Conservation (phyloP, 2,113 vertebrate genomes). For the Anser cygnoides region DNA sequence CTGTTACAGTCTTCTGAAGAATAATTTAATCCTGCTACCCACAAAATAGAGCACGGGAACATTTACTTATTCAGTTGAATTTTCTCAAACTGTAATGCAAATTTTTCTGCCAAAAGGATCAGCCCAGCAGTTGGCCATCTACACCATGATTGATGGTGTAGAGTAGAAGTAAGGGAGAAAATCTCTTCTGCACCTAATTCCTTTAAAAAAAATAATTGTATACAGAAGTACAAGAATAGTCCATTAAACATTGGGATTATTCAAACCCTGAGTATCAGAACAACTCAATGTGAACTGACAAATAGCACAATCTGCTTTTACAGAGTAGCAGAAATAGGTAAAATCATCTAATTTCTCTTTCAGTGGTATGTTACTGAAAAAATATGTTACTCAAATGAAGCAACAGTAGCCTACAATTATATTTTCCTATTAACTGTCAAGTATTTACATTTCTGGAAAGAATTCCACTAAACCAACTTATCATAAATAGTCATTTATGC, state of each 20-base stretch:
- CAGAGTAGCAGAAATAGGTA: background rate
- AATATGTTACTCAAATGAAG: background rate
- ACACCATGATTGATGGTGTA: background rate
- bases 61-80: background rate
- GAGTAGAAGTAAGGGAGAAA: background rate
- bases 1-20: background rate
- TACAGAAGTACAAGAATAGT: background rate
- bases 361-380: background rate
- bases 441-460: background rate
- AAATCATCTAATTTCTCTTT: background rate
- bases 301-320: background rate
- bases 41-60: background rate
- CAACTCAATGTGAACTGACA: background rate
- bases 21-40: constrained; percentile 6
- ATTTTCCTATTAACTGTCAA: background rate
- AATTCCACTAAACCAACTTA: background rate
- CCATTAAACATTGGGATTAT: background rate
- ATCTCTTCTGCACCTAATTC: background rate
- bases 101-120: background rate
- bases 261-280: background rate
- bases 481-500: background rate
- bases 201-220: background rate
- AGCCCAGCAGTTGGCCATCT: background rate
- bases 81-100: background rate
- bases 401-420: background rate